A percentile compares a stretch with the other conserved stretches of the same genome.
Conservation (phyloP, 2,888 invertebrate genomes). For the Catocala nupta region DNA sequence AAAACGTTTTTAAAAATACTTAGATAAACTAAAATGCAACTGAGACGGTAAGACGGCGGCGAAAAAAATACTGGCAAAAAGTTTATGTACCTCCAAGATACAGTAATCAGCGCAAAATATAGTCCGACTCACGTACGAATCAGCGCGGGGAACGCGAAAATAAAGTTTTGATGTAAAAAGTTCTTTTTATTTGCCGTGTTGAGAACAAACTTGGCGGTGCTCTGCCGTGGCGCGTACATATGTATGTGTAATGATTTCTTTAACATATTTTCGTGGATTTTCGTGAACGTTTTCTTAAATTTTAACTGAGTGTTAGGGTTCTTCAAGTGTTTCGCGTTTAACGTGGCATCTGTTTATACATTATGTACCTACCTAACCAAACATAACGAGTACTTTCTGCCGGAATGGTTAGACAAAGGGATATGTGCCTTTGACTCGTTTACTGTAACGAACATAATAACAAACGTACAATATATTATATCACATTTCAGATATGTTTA, state of each 20-base stretch:
- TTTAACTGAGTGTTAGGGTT: conserved; percentile 29
- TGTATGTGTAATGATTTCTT: conserved; percentile 51
- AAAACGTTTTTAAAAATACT: conserved; percentile 46
- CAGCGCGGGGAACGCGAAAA: conserved; percentile 71
- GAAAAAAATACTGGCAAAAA: conserved; percentile 42
- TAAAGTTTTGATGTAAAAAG: conserved; percentile 88
- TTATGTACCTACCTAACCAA: too few species aligned
- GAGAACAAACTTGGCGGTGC: conserved; percentile 63
- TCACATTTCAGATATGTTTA: too few species aligned
- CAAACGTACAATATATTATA: too few species aligned
- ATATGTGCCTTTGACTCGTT: too few species aligned
- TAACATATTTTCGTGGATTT: conserved; percentile 44
- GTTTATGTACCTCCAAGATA: conserved; percentile 57
- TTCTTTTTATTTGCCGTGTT: conserved; percentile 83
- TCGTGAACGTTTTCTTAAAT: conserved; percentile 37
- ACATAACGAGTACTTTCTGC: too few species aligned
- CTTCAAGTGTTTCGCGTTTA: conserved; percentile 17
- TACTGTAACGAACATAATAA: too few species aligned
- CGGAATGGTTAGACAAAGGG: too few species aligned
- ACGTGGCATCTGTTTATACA: background rate
- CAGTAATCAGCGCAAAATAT: conserved; percentile 81
- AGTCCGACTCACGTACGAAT: conserved; percentile 82
- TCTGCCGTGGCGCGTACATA: conserved; percentile 44
- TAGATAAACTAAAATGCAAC: conserved; percentile 47
- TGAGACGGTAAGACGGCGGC: conserved; percentile 26